A percentile compares a stretch with the other conserved stretches of the same genome.
phyloP scores from a whole-genome alignment of 2,888 invertebrate species.

The Nephrotoma appendiculata region DNA sequence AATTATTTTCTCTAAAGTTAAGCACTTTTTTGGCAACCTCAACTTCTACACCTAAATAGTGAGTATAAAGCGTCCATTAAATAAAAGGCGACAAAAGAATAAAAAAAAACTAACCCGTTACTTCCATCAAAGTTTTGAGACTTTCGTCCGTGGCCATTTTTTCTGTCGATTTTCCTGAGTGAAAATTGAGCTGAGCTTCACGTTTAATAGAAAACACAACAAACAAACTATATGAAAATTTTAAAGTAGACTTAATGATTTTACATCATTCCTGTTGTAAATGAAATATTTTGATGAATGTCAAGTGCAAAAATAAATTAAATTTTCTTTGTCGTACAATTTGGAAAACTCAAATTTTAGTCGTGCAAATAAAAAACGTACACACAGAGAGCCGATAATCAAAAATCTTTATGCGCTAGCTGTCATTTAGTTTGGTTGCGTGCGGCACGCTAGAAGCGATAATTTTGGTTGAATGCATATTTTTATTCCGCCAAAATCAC shows the following conservation, averaged over 20 bases:
- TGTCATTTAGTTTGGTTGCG: background rate
- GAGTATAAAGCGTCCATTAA: background rate
- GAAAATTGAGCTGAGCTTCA: background rate
- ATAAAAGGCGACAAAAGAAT: background rate
- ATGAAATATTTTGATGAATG: background rate
- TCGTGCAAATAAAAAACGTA: background rate
- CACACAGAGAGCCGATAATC: background rate
- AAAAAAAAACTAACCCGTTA: conserved; percentile 19
- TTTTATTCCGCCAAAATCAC: background rate
- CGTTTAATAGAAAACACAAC: background rate
- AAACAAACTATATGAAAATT: background rate
- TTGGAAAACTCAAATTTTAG: background rate
- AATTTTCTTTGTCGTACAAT: background rate
- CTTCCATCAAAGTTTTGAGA: conserved; percentile 20
- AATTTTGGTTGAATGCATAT: too few species aligned
- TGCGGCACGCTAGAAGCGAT: background rate
- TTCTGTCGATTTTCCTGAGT: background rate
- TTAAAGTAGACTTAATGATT: background rate
- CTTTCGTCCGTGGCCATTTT: background rate
- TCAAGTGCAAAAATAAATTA: background rate
- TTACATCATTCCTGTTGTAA: background rate
- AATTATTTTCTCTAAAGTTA: conserved; percentile 7
- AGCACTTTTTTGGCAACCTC: conserved; percentile 8
- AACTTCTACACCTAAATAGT: conserved; percentile 7
- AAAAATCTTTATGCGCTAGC: background rate